A percentile compares a stretch with the other conserved stretches of the same genome.
These are phyloP conservation scores for Gadus macrocephalus DNA, from an alignment of 2,113 vertebrate genomes.

Conservation along the genomic window DNA sequence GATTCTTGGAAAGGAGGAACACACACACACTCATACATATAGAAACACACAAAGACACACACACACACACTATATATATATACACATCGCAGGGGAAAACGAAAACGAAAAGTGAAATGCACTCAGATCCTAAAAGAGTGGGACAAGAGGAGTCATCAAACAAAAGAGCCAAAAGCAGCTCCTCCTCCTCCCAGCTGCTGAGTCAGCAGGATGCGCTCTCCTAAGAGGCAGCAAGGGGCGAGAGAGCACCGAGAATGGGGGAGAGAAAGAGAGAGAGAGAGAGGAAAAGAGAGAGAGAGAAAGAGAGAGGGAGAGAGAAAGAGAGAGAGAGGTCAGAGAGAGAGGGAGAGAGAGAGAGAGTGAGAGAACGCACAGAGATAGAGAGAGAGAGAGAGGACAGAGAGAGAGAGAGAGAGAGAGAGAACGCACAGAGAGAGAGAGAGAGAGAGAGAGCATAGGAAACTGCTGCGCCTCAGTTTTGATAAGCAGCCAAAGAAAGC, in stretches of 20 bases:
- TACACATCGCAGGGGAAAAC: too few relatives aligned
- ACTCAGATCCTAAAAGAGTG: conserved; percentile 7
- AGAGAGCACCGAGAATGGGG: neutral
- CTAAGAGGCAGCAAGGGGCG: conserved; percentile 3
- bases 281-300: conserved; percentile 31
- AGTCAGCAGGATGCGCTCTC: conserved; percentile 41
- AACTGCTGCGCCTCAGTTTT: conserved; percentile 54
- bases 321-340: neutral
- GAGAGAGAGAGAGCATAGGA: conserved; percentile 17
- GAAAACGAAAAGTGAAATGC: neutral
- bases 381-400: conserved; percentile 5
- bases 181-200: conserved; percentile 15
- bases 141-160: conserved; percentile 30
- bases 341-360: conserved; percentile 4
- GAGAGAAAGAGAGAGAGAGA: conserved; percentile 3
- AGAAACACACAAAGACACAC: neutral
- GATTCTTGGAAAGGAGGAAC: conserved; percentile 24
- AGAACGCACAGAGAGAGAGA: conserved; percentile 11
- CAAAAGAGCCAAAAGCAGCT: conserved; percentile 25
- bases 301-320: neutral
- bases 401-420: neutral
- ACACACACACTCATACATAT: neutral
- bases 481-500: conserved; percentile 42
- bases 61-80: too few relatives aligned
- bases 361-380: neutral